phyloP scores from a whole-genome alignment of 2,888 invertebrate species.

The Conops quadrifasciatus region DNA sequence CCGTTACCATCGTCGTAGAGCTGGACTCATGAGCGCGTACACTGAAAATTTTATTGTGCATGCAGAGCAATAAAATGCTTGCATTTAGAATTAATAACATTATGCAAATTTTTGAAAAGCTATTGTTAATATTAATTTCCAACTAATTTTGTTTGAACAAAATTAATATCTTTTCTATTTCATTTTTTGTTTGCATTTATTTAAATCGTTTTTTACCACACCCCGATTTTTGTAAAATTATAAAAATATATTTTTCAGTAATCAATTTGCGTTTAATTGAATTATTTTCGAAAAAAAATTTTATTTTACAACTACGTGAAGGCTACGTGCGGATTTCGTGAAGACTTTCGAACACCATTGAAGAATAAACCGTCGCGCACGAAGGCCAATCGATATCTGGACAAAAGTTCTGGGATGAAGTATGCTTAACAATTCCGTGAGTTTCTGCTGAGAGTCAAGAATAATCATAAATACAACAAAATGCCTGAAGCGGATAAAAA shows the following conservation, averaged over 20 bases:
- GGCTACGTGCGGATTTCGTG: neutral
- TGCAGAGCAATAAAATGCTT: conserved; percentile 52
- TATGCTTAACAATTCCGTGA: conserved; percentile 52
- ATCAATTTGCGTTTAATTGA: neutral
- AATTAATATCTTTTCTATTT: too few species aligned
- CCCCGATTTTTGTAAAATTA: neutral
- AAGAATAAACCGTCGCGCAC: conserved; percentile 21
- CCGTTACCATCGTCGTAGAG: neutral
- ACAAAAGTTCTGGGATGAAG: conserved; percentile 46
- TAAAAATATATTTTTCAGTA: neutral
- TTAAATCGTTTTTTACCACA: too few species aligned
- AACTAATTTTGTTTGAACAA: too few species aligned
- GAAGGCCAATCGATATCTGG: conserved; percentile 50
- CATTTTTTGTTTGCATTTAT: neutral
- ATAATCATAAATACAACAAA: neutral
- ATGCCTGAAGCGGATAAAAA: neutral
- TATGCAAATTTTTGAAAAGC: neutral
- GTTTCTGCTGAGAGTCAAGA: conserved; percentile 8
- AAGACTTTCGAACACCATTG: neutral
- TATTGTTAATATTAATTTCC: too few species aligned
- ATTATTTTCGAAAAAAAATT: neutral
- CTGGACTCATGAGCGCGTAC: neutral
- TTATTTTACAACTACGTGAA: neutral
- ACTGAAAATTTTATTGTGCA: conserved; percentile 36
- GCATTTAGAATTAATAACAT: neutral